phyloP scores from a whole-genome alignment of 1,140 invertebrate species.

The Phenacoccus solenopsis region DNA sequence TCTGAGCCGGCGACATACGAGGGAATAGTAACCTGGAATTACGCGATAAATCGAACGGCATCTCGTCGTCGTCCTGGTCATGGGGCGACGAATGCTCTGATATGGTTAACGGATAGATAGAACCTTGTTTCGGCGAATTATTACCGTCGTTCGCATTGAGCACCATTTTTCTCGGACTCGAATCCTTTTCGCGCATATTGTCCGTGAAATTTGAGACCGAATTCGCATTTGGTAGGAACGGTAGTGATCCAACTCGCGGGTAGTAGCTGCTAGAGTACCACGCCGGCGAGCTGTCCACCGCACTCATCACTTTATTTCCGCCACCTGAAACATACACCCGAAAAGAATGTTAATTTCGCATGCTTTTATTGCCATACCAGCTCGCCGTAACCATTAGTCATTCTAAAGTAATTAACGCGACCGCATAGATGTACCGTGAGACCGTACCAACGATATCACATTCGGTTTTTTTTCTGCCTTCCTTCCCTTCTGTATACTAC shows the following conservation, averaged over 20 bases:
- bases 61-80: conserved; percentile 29
- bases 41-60: conserved; percentile 45
- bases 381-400: no score
- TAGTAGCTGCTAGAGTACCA: conserved; percentile 29
- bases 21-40: conserved; percentile 16
- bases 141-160: conserved; percentile 36
- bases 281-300: conserved; percentile 29
- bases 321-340: conserved; percentile 23
- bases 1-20: conserved; percentile 34
- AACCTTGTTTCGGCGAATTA: conserved; percentile 55
- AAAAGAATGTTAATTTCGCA: no score
- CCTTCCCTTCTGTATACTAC: no score
- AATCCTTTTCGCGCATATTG: conserved; percentile 64
- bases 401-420: no score
- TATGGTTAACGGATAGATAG: conserved; percentile 50
- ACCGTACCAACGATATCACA: no score
- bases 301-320: conserved; percentile 28
- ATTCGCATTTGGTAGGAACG: conserved; percentile 7
- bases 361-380: no score
- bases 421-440: no score
- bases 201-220: conserved; percentile 15
- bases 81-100: conserved; percentile 35
- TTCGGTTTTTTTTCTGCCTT: no score
- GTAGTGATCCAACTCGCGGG: conserved; percentile 26
- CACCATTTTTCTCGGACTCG: conserved; percentile 60